Evolutionary conservation across 2,113 vertebrate species (phyloP).

Genomic region (Zingel zingel): DNA sequence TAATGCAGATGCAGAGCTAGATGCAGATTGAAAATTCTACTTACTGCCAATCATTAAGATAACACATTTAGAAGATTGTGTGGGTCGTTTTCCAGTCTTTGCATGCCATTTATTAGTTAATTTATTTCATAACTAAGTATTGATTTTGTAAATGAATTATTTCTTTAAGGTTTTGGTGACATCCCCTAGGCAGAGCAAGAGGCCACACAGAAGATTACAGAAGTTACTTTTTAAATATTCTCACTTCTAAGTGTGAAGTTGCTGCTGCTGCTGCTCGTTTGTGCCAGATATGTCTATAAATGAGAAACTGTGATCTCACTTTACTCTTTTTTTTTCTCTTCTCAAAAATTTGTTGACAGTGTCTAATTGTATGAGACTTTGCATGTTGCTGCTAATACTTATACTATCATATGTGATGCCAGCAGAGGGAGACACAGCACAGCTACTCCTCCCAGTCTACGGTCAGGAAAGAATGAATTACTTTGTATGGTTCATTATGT

Average conservation of each 20-base stretch:
- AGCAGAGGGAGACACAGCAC: constrained; percentile 59
- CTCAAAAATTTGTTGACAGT: not conserved
- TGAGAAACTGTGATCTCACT: not conserved
- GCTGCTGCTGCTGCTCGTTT: not conserved
- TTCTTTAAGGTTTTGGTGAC: not conserved
- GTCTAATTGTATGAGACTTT: not conserved
- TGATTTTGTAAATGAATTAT: not conserved
- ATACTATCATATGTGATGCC: not conserved
- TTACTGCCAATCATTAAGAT: too few relatives aligned
- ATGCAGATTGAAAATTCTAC: too few relatives aligned
- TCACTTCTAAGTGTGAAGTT: not conserved
- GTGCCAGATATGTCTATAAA: not conserved
- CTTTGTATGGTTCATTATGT: too few relatives aligned
- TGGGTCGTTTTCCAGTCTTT: not conserved
- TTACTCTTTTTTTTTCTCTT: not conserved
- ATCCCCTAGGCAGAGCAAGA: not conserved
- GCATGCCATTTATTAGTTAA: not conserved
- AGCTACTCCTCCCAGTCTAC: not conserved
- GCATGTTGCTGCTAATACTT: not conserved
- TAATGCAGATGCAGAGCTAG: too few relatives aligned
- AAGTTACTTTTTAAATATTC: not conserved
- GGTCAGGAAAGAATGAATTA: not conserved
- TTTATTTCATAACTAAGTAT: not conserved
- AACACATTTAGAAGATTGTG: not conserved
- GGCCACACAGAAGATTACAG: not conserved